Conservation (phyloP, 1,140 invertebrate genomes). For the Phocides pigmalion region DNA sequence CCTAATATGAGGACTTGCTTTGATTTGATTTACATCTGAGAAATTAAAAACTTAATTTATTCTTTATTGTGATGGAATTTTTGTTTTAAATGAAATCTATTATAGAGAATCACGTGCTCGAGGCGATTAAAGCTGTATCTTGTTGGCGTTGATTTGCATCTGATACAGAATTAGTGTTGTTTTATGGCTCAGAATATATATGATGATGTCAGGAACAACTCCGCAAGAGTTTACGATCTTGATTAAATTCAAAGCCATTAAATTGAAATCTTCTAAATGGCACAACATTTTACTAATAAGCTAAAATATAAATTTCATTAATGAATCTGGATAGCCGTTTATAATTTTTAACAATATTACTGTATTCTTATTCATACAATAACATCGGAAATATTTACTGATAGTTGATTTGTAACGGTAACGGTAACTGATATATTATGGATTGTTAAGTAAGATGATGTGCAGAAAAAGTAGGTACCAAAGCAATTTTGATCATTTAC, state of each 20-base stretch:
- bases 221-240: conserved; percentile 27
- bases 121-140: conserved; percentile 46
- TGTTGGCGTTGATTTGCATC: conserved; percentile 43
- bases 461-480: not conserved
- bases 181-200: conserved; percentile 29
- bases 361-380: not conserved
- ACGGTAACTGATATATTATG: not conserved
- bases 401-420: not conserved
- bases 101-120: conserved; percentile 41
- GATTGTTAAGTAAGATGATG: not conserved
- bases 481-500: not conserved
- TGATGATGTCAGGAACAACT: conserved; percentile 33
- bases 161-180: conserved; percentile 47
- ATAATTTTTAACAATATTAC: not conserved
- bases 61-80: conserved; percentile 33
- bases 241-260: conserved; percentile 14
- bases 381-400: not conserved
- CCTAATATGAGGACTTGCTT: conserved; percentile 13
- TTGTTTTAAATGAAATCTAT: conserved; percentile 30
- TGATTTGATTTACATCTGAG: conserved; percentile 36
- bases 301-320: conserved; percentile 6
- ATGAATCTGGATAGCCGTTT: not conserved
- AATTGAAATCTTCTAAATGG: not conserved
- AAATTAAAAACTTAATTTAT: conserved; percentile 29
- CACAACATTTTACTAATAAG: conserved; percentile 10